These are phyloP conservation scores for Nephrotoma appendiculata DNA, from an alignment of 2,888 invertebrate species.

Conservation along the genomic window DNA sequence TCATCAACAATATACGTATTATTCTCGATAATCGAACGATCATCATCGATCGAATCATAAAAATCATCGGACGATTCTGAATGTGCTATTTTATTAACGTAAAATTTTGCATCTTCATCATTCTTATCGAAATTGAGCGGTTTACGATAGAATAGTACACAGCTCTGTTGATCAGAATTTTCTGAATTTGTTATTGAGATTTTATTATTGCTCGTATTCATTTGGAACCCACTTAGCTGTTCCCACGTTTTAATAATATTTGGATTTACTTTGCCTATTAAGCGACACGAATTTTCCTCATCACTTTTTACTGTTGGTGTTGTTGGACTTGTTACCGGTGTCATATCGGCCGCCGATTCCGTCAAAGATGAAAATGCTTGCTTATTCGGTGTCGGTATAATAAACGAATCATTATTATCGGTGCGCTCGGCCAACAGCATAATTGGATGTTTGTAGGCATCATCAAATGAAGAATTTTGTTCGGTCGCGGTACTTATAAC, in stretches of 20 bases:
- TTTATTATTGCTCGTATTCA: conserved; percentile 2
- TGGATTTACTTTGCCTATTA: conserved; percentile 15
- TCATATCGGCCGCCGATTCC: not conserved
- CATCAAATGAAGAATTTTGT: conserved; percentile 15
- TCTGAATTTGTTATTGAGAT: conserved; percentile 7
- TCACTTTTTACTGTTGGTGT: not conserved
- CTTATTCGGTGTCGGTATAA: not conserved
- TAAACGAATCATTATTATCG: not conserved
- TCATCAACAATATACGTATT: conserved; percentile 2
- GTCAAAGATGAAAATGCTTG: not conserved
- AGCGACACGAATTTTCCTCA: conserved; percentile 10
- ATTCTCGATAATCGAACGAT: conserved; percentile 7
- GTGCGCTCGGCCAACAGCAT: conserved; percentile 23
- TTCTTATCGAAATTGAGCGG: conserved; percentile 7
- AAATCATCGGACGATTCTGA: conserved; percentile 11
- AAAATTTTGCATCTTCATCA: conserved; percentile 13
- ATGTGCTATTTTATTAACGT: conserved; percentile 14
- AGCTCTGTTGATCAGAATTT: conserved; percentile 9
- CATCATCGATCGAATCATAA: conserved; percentile 16
- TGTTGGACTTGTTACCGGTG: not conserved
- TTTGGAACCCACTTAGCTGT: conserved; percentile 9
- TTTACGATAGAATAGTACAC: conserved; percentile 9
- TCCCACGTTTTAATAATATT: conserved; percentile 16
- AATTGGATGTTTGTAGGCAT: conserved; percentile 29
- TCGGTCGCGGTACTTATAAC: conserved; percentile 6